Base-by-base conservation (phyloP, 2,797 vertebrate genomes). In the Decapterus maruadsi region DNA sequence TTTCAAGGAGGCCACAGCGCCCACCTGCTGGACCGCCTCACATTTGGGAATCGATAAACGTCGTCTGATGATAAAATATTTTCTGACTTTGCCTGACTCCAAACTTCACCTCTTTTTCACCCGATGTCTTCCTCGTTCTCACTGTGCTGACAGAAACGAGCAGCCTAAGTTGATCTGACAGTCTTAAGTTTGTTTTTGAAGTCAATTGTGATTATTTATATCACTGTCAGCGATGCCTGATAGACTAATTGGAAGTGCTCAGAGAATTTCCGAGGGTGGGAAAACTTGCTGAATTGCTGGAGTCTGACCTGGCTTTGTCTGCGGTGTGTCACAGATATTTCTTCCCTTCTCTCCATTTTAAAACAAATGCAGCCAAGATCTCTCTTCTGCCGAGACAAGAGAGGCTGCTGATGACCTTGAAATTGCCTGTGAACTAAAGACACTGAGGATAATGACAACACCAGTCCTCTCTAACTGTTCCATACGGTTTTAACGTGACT, bases 181-280 rank as follows among this genome's bases (percentile, higher is more conserved):
- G 5, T 20, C 53, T 68, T 10, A 29, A 50, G 64, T 65, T 56
- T 20, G 9, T 9, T 55, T 66, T 55, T 42, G 54, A 63, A 65
- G 72, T 26, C 12, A 64, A 29, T 5, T 68, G 16, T 31, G 13
- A 38, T 13, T 60, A 62, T 75, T 77, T 57, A 51, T 69, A 62
- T 68, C 45, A 8, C 0, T 60, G 51, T 31, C 36, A 20, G 55
- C 0, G 2, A 57, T 31, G 19, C 26, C 46, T 26, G 6, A 77
- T 17, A 5, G 68, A 68, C 45, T 73, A 73, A 82, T 75, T 67
- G 26, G 55, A 76, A 45, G 51, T 43, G 56, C 12, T 38, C 13
- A 14, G 46, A 26, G 54, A 63, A 56, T 40, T 40, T 56, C 53
- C 55, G 45, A 36, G 6, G 14, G 34, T 48, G 72, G 22, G 43